These are phyloP conservation scores for Euwallacea fornicatus DNA, from an alignment of 1,140 invertebrate species.

Conservation along the genomic window DNA sequence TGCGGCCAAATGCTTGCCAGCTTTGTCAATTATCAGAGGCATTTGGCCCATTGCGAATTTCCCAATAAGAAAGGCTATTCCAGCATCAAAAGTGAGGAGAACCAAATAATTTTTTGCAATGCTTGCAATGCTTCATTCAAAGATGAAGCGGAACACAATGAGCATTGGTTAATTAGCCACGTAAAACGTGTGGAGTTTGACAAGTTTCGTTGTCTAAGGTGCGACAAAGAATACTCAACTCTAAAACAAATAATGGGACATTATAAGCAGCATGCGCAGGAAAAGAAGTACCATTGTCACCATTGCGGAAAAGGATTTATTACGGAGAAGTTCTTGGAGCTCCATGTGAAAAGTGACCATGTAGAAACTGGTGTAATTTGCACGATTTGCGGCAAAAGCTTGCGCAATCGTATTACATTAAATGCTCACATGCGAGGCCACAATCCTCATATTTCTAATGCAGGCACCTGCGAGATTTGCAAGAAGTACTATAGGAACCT, in stretches of 20 bases:
- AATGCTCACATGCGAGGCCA: slow-evolving; percentile 57
- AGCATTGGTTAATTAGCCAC: not conserved
- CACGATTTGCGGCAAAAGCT: slow-evolving; percentile 57
- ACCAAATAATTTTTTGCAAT: not conserved
- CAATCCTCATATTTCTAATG: slow-evolving; percentile 3
- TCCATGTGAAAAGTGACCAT: not conserved
- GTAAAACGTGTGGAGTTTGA: not conserved
- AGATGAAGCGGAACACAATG: not conserved
- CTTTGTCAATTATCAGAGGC: too few relatives aligned
- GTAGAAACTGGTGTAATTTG: slow-evolving; percentile 16
- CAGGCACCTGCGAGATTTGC: slow-evolving; percentile 33
- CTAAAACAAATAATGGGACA: not conserved
- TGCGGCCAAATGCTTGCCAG: too few relatives aligned
- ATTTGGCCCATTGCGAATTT: too few relatives aligned
- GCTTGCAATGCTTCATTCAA: not conserved
- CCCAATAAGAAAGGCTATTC: not conserved
- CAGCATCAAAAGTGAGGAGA: not conserved
- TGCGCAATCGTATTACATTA: slow-evolving; percentile 20
- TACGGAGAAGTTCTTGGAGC: not conserved
- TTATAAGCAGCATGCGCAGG: too few relatives aligned
- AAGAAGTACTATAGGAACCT: slow-evolving; percentile 26
- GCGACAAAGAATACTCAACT: not conserved
- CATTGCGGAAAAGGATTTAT: not conserved
- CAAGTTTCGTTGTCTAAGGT: not conserved
- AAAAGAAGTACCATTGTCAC: not conserved